Conservation (phyloP, 2,113 vertebrate species). For the Eolophus roseicapilla region DNA sequence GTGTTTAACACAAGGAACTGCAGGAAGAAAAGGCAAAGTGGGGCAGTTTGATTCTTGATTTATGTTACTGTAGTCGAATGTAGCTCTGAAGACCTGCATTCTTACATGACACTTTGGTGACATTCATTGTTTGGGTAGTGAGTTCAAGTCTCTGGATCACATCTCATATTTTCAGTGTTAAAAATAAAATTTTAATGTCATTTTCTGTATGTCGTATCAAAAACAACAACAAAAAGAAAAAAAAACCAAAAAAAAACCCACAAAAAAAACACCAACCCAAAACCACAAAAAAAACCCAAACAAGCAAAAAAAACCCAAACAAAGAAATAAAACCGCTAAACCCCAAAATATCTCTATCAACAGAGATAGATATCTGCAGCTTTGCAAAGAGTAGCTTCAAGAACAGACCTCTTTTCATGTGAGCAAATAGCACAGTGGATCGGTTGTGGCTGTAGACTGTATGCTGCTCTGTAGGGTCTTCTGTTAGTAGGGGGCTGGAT, state of each 20-base stretch:
- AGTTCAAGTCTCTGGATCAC: not conserved
- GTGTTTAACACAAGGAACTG: not conserved
- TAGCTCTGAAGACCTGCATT: not conserved
- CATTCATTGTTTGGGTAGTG: not conserved
- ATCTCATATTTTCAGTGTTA: not conserved
- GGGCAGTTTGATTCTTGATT: not conserved
- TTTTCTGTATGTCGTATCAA: not conserved
- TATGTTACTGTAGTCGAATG: not conserved
- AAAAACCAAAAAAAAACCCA: too few species aligned
- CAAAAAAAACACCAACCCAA: not conserved
- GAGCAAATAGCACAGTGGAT: not conserved
- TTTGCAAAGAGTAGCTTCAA: not conserved
- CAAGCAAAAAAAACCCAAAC: not conserved
- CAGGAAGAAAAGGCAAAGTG: not conserved
- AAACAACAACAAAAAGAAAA: rapidly evolving
- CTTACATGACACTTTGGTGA: not conserved
- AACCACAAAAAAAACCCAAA: not conserved
- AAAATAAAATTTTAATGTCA: not conserved
- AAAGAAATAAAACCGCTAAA: not conserved
- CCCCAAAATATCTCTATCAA: not conserved
- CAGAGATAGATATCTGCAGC: not conserved
- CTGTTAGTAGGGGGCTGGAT: not conserved
- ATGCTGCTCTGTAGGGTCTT: not conserved
- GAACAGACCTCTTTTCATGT: not conserved
- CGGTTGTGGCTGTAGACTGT: not conserved